Evolutionary conservation across 1,140 invertebrate species (phyloP).

Genomic region (Chionoecetes opilio): DNA sequence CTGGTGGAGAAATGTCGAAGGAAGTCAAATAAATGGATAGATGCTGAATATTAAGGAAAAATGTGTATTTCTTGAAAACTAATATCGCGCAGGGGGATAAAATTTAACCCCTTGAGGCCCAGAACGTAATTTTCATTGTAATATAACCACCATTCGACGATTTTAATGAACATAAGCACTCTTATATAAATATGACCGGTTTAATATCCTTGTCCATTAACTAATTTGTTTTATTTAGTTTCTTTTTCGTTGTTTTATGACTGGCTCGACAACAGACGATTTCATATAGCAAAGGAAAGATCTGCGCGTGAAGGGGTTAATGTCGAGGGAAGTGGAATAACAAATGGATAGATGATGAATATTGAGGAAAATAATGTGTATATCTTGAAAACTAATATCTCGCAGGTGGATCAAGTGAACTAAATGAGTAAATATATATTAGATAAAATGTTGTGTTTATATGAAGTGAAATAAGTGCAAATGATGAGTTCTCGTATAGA

Average conservation of each 20-base stretch:
- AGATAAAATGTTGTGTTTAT: background rate
- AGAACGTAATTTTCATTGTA: too few species aligned
- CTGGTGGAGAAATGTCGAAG: background rate
- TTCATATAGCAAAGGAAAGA: too few species aligned
- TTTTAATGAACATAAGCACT: too few species aligned
- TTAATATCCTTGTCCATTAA: too few species aligned
- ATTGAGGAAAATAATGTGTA: background rate
- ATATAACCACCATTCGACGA: too few species aligned
- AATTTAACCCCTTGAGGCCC: too few species aligned
- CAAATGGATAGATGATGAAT: background rate
- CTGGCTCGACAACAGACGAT: too few species aligned
- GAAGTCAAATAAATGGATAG: background rate
- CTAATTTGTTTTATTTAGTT: too few species aligned
- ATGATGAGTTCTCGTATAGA: too few species aligned
- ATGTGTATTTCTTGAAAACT: background rate
- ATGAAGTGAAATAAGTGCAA: background rate
- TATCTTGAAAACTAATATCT: background rate
- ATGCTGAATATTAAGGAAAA: background rate
- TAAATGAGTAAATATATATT: background rate
- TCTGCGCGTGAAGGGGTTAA: too few species aligned
- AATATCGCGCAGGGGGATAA: background rate
- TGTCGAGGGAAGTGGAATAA: constrained; percentile 16
- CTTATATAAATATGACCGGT: too few species aligned
- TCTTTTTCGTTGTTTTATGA: too few species aligned
- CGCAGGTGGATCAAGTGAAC: background rate